A percentile compares a stretch with the other conserved stretches of the same genome.
These are phyloP conservation scores for Amphipyra berbera DNA, from an alignment of 2,888 invertebrate genomes.

Conservation along the genomic window DNA sequence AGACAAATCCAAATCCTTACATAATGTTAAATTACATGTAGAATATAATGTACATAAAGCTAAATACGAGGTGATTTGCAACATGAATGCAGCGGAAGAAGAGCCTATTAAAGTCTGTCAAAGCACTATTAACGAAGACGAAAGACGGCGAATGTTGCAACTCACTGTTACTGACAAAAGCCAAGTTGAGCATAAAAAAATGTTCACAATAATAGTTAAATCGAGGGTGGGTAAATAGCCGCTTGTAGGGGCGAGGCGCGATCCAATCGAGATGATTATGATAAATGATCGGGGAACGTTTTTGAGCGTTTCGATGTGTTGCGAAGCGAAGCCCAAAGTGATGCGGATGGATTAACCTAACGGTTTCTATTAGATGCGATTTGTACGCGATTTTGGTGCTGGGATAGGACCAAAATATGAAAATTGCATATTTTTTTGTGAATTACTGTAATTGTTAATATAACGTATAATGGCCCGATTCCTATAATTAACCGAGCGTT, in stretches of 20 bases:
- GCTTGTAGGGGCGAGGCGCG: conserved; percentile 82
- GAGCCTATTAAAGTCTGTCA: conserved; percentile 68
- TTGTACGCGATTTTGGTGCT: conserved; percentile 11
- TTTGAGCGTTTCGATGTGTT: conserved; percentile 53
- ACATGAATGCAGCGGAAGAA: conserved; percentile 51
- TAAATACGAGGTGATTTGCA: conserved; percentile 37
- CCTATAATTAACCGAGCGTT: too few species aligned
- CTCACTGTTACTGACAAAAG: conserved; percentile 70
- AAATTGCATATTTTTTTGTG: background rate
- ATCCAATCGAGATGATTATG: conserved; percentile 88
- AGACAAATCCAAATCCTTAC: too few species aligned
- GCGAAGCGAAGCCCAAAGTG: conserved; percentile 34
- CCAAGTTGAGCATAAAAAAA: conserved; percentile 79
- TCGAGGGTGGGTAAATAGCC: conserved; percentile 86
- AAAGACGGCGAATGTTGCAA: conserved; percentile 65
- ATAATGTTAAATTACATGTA: background rate
- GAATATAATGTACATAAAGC: conserved; percentile 1
- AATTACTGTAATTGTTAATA: too few species aligned
- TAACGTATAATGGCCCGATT: too few species aligned
- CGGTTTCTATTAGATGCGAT: conserved; percentile 6
- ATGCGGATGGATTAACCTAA: conserved; percentile 44
- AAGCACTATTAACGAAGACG: conserved; percentile 70
- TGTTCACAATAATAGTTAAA: conserved; percentile 87
- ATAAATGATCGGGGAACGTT: conserved; percentile 79
- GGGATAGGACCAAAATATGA: background rate